phyloP scores from a whole-genome alignment of 2,888 invertebrate genomes.

The Stramonita haemastoma region DNA sequence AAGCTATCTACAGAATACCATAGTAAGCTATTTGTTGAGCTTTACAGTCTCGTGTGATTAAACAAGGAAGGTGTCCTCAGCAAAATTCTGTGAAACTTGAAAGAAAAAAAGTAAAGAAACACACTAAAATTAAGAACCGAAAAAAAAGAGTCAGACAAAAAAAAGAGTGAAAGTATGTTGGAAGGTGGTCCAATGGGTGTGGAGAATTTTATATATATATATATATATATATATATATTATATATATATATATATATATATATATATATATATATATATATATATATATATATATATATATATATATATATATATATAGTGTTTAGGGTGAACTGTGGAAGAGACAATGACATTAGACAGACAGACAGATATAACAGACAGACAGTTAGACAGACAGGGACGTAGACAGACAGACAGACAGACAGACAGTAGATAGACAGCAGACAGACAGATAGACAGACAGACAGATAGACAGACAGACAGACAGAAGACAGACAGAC shows the following conservation, averaged over 20 bases:
- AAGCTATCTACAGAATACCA: too few relatives aligned
- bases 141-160: too few relatives aligned
- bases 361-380: background rate
- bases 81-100: too few relatives aligned
- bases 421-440: background rate
- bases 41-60: too few relatives aligned
- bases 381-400: background rate
- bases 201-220: background rate
- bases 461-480: background rate
- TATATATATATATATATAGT: too few relatives aligned
- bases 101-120: too few relatives aligned
- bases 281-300: background rate
- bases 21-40: too few relatives aligned
- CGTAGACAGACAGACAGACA: background rate
- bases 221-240: background rate
- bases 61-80: too few relatives aligned
- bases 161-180: too few relatives aligned
- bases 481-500: background rate
- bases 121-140: too few relatives aligned
- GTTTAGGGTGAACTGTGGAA: slow-evolving; percentile 25
- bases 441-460: background rate
- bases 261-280: background rate
- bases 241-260: background rate
- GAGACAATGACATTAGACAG: too few relatives aligned
- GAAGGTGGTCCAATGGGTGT: too few relatives aligned